These are phyloP conservation scores for Callopanchax toddi DNA, from an alignment of 2,113 vertebrate genomes.

Conservation along the genomic window DNA sequence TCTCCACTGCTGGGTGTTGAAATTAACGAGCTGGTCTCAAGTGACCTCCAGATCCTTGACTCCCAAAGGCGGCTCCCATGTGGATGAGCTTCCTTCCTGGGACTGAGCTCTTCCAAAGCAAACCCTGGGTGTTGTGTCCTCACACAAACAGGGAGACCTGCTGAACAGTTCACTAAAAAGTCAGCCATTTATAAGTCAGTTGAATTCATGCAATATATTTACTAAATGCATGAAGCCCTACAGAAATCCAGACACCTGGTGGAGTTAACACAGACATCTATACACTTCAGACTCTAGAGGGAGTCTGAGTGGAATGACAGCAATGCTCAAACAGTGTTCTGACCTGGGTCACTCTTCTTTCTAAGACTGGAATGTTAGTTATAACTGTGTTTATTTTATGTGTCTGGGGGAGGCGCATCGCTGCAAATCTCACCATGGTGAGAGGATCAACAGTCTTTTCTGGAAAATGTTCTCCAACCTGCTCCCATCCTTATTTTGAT, in stretches of 20 bases:
- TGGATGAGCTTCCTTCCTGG: slow-evolving; percentile 52
- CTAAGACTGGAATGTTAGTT: slow-evolving; percentile 51
- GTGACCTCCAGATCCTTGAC: slow-evolving; percentile 61
- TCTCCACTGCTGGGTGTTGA: slow-evolving; percentile 52
- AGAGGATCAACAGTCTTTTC: slow-evolving; percentile 26
- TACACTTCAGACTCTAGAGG: slow-evolving; percentile 17
- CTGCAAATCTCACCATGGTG: slow-evolving; percentile 25
- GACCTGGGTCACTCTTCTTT: slow-evolving; percentile 55
- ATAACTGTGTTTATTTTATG: slow-evolving; percentile 50
- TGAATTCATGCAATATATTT: slow-evolving; percentile 62
- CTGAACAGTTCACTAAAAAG: slow-evolving; percentile 61
- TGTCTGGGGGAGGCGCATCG: slow-evolving; percentile 34
- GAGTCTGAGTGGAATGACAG: slow-evolving; percentile 59
- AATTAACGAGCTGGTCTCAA: slow-evolving; percentile 61
- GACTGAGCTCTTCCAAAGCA: slow-evolving; percentile 30
- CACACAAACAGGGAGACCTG: slow-evolving; percentile 6
- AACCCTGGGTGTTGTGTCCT: slow-evolving; percentile 42
- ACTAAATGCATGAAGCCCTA: slow-evolving; percentile 33
- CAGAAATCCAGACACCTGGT: slow-evolving; percentile 29
- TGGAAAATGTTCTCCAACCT: slow-evolving; percentile 16
- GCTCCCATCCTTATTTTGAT: slow-evolving; percentile 8
- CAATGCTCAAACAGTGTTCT: slow-evolving; percentile 54
- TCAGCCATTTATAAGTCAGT: no score
- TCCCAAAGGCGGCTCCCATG: slow-evolving; percentile 35
- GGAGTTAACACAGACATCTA: slow-evolving; percentile 18